Conservation (phyloP, 1,140 invertebrate genomes). For the Augochlora pura region DNA sequence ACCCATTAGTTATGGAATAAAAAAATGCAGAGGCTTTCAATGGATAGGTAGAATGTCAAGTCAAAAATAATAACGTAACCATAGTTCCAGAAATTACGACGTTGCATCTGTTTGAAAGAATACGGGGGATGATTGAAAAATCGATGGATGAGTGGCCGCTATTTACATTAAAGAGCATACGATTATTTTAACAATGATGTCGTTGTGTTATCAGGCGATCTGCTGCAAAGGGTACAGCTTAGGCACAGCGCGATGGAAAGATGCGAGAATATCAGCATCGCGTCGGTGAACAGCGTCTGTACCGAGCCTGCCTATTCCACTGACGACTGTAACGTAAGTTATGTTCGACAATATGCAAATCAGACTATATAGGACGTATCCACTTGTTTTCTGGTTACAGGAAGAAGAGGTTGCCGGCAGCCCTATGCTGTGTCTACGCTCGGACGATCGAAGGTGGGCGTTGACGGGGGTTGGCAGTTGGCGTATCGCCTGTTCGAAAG, state of each 20-base stretch:
- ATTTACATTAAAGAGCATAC: too few relatives aligned
- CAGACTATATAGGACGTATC: neutral
- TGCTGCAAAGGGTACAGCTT: constrained; percentile 88
- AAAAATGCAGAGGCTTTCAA: too few relatives aligned
- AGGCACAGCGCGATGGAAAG: constrained; percentile 87
- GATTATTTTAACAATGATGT: neutral
- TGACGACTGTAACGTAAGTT: constrained; percentile 89
- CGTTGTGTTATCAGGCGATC: constrained; percentile 80
- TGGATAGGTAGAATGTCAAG: too few relatives aligned
- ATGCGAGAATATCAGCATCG: constrained; percentile 91
- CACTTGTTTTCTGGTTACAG: constrained; percentile 76
- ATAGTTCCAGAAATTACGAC: too few relatives aligned
- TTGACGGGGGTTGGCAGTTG: constrained; percentile 88
- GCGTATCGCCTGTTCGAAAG: constrained; percentile 88
- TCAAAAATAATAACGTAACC: too few relatives aligned
- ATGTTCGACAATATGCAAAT: too few relatives aligned
- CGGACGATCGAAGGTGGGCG: constrained; percentile 85
- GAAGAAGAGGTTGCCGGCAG: constrained; percentile 93
- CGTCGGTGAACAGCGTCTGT: constrained; percentile 89
- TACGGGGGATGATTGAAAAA: neutral
- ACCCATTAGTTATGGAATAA: too few relatives aligned
- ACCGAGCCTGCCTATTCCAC: constrained; percentile 89
- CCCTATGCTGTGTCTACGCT: constrained; percentile 88
- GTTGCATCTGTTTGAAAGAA: too few relatives aligned
- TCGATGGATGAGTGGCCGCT: neutral